Percentiles rank a stretch among this genome's conserved stretches.
Conservation (phyloP, 2,888 invertebrate species). For the Brassicogethes aeneus region DNA sequence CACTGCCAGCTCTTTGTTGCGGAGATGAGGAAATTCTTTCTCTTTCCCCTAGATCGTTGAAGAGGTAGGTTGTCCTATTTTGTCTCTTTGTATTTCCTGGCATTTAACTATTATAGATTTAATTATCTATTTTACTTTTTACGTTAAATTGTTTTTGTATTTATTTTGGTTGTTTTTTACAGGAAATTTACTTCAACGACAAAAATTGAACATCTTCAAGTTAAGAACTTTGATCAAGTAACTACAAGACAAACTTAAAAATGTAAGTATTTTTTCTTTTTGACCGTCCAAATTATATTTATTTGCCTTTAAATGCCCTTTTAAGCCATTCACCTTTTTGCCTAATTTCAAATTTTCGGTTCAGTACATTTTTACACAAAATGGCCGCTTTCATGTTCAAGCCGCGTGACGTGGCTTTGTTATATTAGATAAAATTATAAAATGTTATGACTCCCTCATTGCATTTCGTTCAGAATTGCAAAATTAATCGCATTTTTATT, state of each 20-base stretch:
- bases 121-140: constrained; percentile 1
- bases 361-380: too few species aligned
- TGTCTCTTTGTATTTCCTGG: not conserved
- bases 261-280: constrained; percentile 1
- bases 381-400: too few species aligned
- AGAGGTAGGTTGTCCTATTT: constrained; percentile 12
- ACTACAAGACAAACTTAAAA: not conserved
- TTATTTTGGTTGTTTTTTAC: not conserved
- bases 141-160: constrained; percentile 4
- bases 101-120: not conserved
- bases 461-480: too few species aligned
- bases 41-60: constrained; percentile 13
- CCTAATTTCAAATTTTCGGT: too few species aligned
- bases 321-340: too few species aligned
- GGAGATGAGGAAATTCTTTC: constrained; percentile 2
- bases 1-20: not conserved
- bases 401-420: too few species aligned
- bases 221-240: not conserved
- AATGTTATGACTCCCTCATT: too few species aligned
- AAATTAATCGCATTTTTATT: too few species aligned
- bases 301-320: too few species aligned
- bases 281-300: too few species aligned
- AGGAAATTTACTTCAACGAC: not conserved
- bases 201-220: not conserved
- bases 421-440: too few species aligned